Conservation (phyloP, 2,797 vertebrate species). For the Pogoniulus pusillus region DNA sequence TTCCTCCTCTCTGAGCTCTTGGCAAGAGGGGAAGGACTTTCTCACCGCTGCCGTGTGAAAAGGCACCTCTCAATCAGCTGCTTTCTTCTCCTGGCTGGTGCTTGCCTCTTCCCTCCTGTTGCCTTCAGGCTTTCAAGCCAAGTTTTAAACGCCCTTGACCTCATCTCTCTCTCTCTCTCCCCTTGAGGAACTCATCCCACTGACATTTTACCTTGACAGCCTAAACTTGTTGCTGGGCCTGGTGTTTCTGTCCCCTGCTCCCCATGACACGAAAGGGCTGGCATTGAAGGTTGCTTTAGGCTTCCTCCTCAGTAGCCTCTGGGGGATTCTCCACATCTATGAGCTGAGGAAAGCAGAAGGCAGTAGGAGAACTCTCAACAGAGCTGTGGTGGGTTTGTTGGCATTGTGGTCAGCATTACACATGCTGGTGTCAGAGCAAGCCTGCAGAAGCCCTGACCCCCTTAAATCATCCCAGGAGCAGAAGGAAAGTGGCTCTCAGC, state of each 20-base stretch:
- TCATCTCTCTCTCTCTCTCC: neutral
- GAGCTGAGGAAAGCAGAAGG: neutral
- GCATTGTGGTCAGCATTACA: fast-evolving
- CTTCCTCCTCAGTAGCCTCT: neutral
- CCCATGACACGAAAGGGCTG: neutral
- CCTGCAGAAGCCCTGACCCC: neutral
- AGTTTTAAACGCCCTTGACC: neutral
- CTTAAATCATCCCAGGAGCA: neutral
- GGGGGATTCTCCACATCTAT: neutral
- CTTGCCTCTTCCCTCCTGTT: neutral
- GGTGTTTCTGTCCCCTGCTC: neutral
- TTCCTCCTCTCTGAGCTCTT: neutral
- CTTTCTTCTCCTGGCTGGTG: neutral
- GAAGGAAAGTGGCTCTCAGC: neutral
- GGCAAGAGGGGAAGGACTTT: neutral
- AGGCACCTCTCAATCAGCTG: neutral
- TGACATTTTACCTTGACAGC: neutral
- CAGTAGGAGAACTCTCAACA: fast-evolving
- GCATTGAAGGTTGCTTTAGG: neutral
- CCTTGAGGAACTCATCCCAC: neutral
- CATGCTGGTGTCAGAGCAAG: neutral
- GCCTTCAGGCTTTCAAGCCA: neutral
- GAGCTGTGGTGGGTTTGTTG: fast-evolving
- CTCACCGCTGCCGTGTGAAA: neutral
- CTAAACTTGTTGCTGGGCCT: neutral